phyloP scores from a whole-genome alignment of 1,140 invertebrate species.

The Popillia japonica region DNA sequence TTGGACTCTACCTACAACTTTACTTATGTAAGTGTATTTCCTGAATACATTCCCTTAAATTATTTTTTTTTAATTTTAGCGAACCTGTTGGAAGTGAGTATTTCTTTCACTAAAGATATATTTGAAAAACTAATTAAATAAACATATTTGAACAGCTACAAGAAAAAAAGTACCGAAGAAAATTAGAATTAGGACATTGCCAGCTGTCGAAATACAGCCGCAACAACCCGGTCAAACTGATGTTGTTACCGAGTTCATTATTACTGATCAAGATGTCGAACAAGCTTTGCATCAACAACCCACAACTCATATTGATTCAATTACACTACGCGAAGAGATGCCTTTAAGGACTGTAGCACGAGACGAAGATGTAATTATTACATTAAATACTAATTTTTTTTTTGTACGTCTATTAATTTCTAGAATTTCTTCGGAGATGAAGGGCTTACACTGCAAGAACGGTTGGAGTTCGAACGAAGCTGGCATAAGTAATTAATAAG shows the following conservation, averaged over 20 bases:
- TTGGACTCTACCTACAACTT: background rate
- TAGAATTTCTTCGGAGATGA: constrained; percentile 15
- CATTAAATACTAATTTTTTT: background rate
- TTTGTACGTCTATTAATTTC: background rate
- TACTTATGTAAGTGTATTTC: background rate
- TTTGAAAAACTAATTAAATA: background rate
- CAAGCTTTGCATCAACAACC: background rate
- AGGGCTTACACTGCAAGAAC: background rate
- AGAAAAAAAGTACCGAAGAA: background rate
- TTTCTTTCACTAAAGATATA: background rate
- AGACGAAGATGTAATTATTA: background rate
- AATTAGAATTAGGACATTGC: background rate
- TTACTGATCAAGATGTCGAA: constrained; percentile 35
- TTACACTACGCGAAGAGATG: constrained; percentile 22
- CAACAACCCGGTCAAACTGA: background rate
- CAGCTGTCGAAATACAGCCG: background rate
- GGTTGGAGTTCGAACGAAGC: background rate
- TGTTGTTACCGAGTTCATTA: background rate
- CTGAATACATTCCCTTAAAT: background rate
- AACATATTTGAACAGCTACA: background rate
- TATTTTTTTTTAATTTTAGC: background rate
- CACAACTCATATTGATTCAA: background rate
- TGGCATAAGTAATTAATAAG: background rate
- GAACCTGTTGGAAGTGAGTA: background rate
- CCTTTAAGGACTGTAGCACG: background rate